Conservation (phyloP, 1,140 invertebrate genomes). For the Gonioctena quinquepunctata region DNA sequence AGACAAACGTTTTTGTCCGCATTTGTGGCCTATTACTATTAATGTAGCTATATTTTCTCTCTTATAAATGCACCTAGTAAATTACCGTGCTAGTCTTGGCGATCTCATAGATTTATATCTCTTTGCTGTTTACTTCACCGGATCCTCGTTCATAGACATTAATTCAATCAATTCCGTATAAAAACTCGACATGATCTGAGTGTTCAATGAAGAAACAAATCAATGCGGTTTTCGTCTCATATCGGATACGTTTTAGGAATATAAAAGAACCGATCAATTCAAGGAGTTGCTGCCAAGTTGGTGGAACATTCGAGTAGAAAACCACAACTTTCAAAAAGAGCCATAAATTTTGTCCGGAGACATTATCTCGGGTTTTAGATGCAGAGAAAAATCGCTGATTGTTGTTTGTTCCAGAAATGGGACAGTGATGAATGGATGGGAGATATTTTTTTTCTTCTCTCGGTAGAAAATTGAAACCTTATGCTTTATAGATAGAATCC, state of each 20-base stretch:
- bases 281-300: not conserved
- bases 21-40: too few relatives aligned
- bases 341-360: constrained; percentile 6
- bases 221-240: not conserved
- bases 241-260: not conserved
- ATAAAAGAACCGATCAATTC: constrained; percentile 2
- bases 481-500: too few relatives aligned
- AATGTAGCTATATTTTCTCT: too few relatives aligned
- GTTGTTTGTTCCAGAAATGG: not conserved
- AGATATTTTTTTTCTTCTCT: not conserved
- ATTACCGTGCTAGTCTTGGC: too few relatives aligned
- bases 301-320: constrained; percentile 7
- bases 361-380: constrained; percentile 4
- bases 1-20: too few relatives aligned
- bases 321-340: not conserved
- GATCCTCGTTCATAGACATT: too few relatives aligned
- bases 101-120: too few relatives aligned
- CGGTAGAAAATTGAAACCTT: not conserved
- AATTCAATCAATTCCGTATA: too few relatives aligned
- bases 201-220: too few relatives aligned
- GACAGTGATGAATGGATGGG: not conserved
- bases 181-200: too few relatives aligned
- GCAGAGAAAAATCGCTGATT: constrained; percentile 6
- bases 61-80: too few relatives aligned
- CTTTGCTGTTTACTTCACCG: too few relatives aligned